A percentile compares a stretch with the other conserved stretches of the same genome.
Evolutionary conservation across 2,113 vertebrate species (phyloP).

Genomic region (Gopherus evgoodei): DNA sequence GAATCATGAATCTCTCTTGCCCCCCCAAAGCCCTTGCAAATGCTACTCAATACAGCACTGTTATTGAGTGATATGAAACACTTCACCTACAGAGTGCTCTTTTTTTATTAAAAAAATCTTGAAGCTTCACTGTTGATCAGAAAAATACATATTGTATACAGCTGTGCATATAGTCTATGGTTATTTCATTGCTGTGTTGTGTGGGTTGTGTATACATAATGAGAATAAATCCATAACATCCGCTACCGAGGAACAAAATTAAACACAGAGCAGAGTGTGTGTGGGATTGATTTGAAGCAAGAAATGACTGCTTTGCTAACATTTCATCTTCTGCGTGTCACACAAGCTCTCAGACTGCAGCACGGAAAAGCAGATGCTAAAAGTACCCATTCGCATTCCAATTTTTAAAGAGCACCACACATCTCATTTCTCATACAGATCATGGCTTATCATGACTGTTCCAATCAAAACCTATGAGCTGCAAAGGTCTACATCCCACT

Average conservation of each 20-base stretch:
- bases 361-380: background rate
- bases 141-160: background rate
- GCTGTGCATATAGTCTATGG: rapidly evolving
- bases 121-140: background rate
- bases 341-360: background rate
- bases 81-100: background rate
- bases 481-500: rapidly evolving
- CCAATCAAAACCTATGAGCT: background rate
- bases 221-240: background rate
- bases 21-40: background rate
- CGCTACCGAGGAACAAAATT: rapidly evolving
- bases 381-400: background rate
- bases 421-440: background rate
- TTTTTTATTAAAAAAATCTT: background rate
- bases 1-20: rapidly evolving
- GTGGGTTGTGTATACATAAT: background rate
- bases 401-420: rapidly evolving
- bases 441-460: background rate
- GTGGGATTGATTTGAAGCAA: background rate
- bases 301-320: background rate
- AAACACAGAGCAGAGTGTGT: rapidly evolving
- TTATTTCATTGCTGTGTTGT: background rate
- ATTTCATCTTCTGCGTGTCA: rapidly evolving
- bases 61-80: rapidly evolving
- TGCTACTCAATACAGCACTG: rapidly evolving